Base-by-base conservation (phyloP, 2,888 invertebrate genomes). In the Pammene fasciana region DNA sequence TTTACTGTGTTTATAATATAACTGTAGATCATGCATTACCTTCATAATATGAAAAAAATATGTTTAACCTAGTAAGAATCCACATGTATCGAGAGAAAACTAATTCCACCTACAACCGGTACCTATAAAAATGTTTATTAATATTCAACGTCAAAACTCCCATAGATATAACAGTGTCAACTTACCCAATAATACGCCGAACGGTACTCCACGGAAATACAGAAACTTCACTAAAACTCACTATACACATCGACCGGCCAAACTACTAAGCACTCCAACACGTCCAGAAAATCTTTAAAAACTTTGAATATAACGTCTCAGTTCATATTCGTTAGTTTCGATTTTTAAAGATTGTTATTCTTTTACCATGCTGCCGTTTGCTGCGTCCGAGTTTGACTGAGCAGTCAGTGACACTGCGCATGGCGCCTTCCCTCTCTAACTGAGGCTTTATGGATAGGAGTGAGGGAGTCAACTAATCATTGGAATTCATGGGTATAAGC, bases 371-470 rank as follows among this genome's bases (percentile, higher is more conserved):
- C 75, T 71, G 76, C 77, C 82, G 79, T 75, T 80, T 82, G 84
- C 86, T 82, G 83, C 77, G 65, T 76, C 85, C 73, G 78, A 79
- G 79, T 80, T 80, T 79, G 77, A 89, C 89, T 89, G 87, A 88
- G 75, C 85, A 83, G 92, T 92, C 92, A 92, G 82, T 91, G 92
- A 90, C 91, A 90, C 87, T 90, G 89, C 87, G 88, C 88, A 86
- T 72, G 79, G 82, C 74, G 75, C 80, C 75, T 74, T 87, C 89
- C 82, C 86, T 79, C 72, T 92, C 86, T 75, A 72, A 75, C 80
- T 66, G 67, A 61, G 61, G 60, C 68, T 70, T 34, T 61, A 67
- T 68, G 18, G 62, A 57, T 73, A 72, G 50, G 77, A 43, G 56
- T 65, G 67, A 88, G 75, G 71, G 85, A 85, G 88, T 87, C 65